Conservation (phyloP, 2,797 vertebrate genomes). For the Epinephelus awoara region DNA sequence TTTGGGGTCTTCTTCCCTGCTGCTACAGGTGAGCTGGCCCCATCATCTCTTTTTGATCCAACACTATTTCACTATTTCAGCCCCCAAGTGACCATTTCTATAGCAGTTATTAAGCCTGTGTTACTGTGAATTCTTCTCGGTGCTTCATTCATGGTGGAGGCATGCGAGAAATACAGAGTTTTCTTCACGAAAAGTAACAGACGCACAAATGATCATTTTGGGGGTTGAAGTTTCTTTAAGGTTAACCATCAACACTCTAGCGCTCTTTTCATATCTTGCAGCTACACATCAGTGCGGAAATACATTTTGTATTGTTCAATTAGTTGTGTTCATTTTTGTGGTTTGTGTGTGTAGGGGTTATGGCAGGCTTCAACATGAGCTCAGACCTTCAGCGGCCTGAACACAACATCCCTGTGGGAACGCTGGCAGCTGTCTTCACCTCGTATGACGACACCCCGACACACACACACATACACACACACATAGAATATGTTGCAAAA, state of each 20-base stretch:
- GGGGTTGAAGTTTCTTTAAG: not conserved
- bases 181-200: too few species aligned
- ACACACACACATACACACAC: constrained; percentile 2
- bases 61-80: not conserved
- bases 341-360: constrained; percentile 89
- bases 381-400: constrained; percentile 94
- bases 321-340: constrained; percentile 59
- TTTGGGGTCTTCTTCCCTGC: constrained; percentile 98
- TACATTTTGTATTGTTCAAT: constrained; percentile 12
- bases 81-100: too few species aligned
- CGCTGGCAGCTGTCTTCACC: constrained; percentile 93
- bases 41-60: not conserved
- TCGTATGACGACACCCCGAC: constrained; percentile 89
- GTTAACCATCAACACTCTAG: not conserved
- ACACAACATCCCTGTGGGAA: constrained; percentile 94
- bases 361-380: constrained; percentile 99
- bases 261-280: not conserved
- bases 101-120: too few species aligned
- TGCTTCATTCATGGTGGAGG: too few species aligned
- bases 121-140: too few species aligned
- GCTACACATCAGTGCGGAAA: constrained; percentile 10
- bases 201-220: too few species aligned
- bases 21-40: constrained; percentile 90
- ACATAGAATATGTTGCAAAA: not conserved
- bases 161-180: too few species aligned